These are phyloP conservation scores for Aphelocoma californica DNA, from an alignment of 2,797 vertebrate genomes.

Conservation along the genomic window DNA sequence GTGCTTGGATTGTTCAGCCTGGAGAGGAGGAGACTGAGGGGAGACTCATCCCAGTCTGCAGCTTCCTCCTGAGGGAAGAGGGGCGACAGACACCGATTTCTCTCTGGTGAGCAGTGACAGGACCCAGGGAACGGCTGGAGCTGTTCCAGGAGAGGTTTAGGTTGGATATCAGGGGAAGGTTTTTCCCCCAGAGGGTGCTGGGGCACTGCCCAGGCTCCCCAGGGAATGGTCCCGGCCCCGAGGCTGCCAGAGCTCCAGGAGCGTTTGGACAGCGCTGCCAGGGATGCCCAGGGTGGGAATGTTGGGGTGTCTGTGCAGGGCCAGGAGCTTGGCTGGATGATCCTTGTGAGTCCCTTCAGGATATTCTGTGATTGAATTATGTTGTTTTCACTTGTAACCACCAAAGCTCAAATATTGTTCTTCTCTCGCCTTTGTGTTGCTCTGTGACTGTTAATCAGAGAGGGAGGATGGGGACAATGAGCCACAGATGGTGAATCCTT, in stretches of 20 bases:
- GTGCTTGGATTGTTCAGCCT: not conserved
- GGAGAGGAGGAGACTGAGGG: not conserved
- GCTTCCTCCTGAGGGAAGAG: not conserved
- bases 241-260: not conserved
- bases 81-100: not conserved
- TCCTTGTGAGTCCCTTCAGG: no score
- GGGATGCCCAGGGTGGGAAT: not conserved
- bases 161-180: not conserved
- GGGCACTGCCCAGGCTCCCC: not conserved
- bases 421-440: not conserved
- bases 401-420: not conserved
- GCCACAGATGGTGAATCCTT: not conserved
- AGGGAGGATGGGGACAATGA: not conserved
- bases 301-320: not conserved
- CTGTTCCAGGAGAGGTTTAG: not conserved
- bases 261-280: accelerated
- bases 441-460: not conserved
- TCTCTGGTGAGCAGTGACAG: not conserved
- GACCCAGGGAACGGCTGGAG: not conserved
- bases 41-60: not conserved
- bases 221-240: not conserved
- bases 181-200: not conserved
- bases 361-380: accelerated
- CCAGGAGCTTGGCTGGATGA: not conserved
- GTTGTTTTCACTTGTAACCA: not conserved